Percentiles rank a stretch among this genome's conserved stretches.
Evolutionary conservation across 2,888 invertebrate species (phyloP).

Genomic region (Rhingia rostrata): DNA sequence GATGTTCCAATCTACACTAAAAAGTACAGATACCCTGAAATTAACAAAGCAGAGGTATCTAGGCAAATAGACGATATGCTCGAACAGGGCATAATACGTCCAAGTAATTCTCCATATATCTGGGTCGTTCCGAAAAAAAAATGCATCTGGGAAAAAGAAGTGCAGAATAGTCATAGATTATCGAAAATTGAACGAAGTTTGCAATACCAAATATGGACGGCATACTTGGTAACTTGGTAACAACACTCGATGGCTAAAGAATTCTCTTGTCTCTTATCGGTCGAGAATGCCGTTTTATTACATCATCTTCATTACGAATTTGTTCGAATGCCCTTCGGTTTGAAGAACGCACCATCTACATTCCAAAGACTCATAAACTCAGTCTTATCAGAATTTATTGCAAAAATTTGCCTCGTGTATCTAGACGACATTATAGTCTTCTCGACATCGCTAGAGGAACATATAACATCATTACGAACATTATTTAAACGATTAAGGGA

Average conservation of each 20-base stretch:
- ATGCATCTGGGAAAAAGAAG: not conserved
- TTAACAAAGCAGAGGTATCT: too few relatives aligned
- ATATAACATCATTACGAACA: not conserved
- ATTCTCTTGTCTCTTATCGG: not conserved
- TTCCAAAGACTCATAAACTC: not conserved
- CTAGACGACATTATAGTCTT: not conserved
- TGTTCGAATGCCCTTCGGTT: not conserved
- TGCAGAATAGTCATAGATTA: not conserved
- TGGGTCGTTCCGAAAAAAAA: not conserved
- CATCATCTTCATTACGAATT: not conserved
- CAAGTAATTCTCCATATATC: not conserved
- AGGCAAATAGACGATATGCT: too few relatives aligned
- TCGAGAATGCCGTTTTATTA: too few relatives aligned
- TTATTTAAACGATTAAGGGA: not conserved
- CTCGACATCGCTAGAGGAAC: not conserved
- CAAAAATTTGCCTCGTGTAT: too few relatives aligned
- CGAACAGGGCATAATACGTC: not conserved
- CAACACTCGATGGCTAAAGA: conserved; percentile 6
- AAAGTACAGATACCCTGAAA: too few relatives aligned
- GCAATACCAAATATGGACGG: not conserved
- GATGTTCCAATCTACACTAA: too few relatives aligned
- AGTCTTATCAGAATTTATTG: not conserved
- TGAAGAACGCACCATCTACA: not conserved
- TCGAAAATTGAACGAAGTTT: not conserved
- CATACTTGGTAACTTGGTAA: not conserved